Base-by-base conservation (phyloP, 1,140 invertebrate species). In the Papilio polyxenes region DNA sequence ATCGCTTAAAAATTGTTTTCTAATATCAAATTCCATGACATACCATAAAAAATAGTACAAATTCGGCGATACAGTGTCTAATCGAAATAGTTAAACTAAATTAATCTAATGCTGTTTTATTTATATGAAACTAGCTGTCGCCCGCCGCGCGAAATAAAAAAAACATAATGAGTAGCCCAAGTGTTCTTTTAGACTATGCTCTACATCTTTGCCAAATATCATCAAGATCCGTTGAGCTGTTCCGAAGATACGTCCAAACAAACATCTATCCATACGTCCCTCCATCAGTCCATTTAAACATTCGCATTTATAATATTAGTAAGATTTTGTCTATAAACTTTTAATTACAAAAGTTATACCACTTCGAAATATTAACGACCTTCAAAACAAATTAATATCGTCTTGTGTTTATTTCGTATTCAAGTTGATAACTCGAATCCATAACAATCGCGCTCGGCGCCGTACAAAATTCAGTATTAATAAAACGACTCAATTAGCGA, bases 401-500 rank as follows among this genome's bases (percentile, higher is more conserved):
- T 56, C 75, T 72, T 37, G 31, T 72, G 31, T 72, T 37, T 72
- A 37, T 72, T 40, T 72, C 65, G 15, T 83, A 81, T 81, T 83
- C 81, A 81, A 81, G 72, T 56, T 77, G 31, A 53, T 53, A 77
- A 77, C 75, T 51, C 20, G 20, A 77, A 56, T 79, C 77, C 56
- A 79, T 44, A 79, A 59, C 23, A 79, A 62, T 56, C 23, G 20
- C 37, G 31, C 31, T 40, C 65, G 9, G 56, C 77, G n/a, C 56
- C 13, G 37, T 79, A 79, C 77, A 81, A 83, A 84, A 77, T 86
- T 82, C 75, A 85, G 80, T 69, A 85, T 89, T 87, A 88, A 88
- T 87, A 88, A 88, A 89, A 90, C 85, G 76, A 85, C 89, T 89
- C 87, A 90, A 90, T 91, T 88, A 89, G 87, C 83, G 83, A 85